Percentiles rank a stretch among this genome's conserved stretches.
phyloP scores from a whole-genome alignment of 2,888 invertebrate species.

The Proisotoma minuta region DNA sequence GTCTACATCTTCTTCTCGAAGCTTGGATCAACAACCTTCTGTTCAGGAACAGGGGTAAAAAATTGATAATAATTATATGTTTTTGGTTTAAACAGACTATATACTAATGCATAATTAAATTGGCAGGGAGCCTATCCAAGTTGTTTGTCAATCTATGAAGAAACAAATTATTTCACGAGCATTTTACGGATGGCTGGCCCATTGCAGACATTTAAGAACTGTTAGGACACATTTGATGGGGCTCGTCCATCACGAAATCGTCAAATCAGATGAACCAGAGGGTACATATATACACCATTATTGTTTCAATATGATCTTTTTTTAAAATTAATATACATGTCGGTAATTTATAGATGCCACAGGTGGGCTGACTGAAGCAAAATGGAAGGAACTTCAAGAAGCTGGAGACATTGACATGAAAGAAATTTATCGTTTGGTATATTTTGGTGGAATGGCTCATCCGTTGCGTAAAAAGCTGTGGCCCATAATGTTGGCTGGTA shows the following conservation, averaged over 20 bases:
- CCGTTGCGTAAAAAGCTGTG: conserved; percentile 62
- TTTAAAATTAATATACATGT: not conserved
- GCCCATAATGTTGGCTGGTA: conserved; percentile 44
- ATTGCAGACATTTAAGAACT: conserved; percentile 86
- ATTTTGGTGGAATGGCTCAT: conserved; percentile 79
- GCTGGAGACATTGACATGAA: conserved; percentile 55
- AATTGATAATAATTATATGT: not conserved
- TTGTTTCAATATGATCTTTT: not conserved
- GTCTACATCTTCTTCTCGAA: conserved; percentile 50
- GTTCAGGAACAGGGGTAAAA: conserved; percentile 40
- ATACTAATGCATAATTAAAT: not conserved
- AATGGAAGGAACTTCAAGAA: conserved; percentile 66
- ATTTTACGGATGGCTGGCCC: conserved; percentile 94
- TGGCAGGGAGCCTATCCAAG: conserved; percentile 57
- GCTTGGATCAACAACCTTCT: conserved; percentile 48
- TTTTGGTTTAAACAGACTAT: not conserved
- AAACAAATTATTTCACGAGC: conserved; percentile 91
- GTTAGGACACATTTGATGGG: conserved; percentile 88
- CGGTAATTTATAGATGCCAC: conserved; percentile 39
- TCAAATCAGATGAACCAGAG: conserved; percentile 56
- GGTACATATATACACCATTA: conserved; percentile 30
- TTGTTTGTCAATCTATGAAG: conserved; percentile 91
- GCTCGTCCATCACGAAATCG: conserved; percentile 61
- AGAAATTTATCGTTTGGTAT: conserved; percentile 76
- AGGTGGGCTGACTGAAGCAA: conserved; percentile 66